phyloP scores from a whole-genome alignment of 2,888 invertebrate species.

The Cistogaster globosa region DNA sequence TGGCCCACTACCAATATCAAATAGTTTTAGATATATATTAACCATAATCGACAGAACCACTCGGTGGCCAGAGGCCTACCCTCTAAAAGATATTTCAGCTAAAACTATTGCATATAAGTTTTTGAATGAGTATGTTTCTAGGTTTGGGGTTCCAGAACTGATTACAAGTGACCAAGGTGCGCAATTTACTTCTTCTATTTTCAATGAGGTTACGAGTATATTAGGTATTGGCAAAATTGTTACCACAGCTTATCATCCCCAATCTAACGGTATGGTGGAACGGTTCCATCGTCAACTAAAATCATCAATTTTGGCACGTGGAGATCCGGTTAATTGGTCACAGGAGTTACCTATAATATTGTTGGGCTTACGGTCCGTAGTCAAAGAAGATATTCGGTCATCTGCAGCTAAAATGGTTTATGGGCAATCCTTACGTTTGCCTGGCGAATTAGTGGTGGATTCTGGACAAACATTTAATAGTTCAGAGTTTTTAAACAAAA shows the following conservation, averaged over 20 bases:
- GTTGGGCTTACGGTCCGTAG: neutral
- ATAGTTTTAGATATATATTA: neutral
- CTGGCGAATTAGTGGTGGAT: neutral
- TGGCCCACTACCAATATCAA: neutral
- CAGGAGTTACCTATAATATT: conserved; percentile 1
- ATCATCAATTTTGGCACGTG: neutral
- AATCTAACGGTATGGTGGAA: neutral
- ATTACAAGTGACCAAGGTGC: too few relatives aligned
- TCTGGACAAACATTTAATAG: neutral
- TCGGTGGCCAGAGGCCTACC: neutral
- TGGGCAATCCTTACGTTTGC: neutral
- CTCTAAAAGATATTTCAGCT: neutral
- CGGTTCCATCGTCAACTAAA: neutral
- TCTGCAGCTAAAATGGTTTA: neutral
- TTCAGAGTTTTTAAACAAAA: neutral
- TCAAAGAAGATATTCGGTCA: neutral
- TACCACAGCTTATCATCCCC: neutral
- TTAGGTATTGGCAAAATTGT: neutral
- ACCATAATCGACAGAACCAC: neutral
- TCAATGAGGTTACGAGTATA: neutral
- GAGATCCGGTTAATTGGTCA: neutral
- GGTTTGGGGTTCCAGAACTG: too few relatives aligned
- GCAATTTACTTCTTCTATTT: too few relatives aligned
- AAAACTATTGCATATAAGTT: neutral
- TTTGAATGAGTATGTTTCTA: neutral